Conservation (phyloP, 1,140 invertebrate species). For the Lasioglossum baleicum region DNA sequence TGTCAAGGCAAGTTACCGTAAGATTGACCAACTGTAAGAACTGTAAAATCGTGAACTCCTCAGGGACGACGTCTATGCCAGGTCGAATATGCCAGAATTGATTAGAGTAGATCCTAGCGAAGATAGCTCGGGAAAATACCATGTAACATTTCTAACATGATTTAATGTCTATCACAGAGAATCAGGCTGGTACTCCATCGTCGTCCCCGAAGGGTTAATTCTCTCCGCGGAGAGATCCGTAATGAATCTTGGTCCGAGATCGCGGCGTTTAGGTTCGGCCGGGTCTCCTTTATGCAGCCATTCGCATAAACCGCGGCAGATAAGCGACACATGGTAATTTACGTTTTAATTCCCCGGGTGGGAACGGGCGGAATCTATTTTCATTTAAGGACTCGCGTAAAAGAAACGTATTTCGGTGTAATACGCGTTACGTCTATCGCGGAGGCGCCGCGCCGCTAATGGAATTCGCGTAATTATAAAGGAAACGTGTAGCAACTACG, state of each 20-base stretch:
- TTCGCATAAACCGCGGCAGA: not conserved
- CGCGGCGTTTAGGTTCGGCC: not conserved
- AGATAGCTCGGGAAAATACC: no score
- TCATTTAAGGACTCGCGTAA: not conserved
- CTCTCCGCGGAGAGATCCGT: not conserved
- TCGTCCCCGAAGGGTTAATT: not conserved
- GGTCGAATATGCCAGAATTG: no score
- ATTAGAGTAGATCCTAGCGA: no score
- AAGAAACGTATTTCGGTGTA: constrained; percentile 23
- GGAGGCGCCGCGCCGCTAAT: constrained; percentile 9
- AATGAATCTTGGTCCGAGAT: not conserved
- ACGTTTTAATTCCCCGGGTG: not conserved
- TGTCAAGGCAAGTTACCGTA: constrained; percentile 73
- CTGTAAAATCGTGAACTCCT: no score
- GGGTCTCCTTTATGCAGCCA: not conserved
- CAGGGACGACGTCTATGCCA: no score
- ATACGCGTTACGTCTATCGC: constrained; percentile 14
- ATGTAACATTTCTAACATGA: no score
- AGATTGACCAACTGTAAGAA: no score
- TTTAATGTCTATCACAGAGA: no score
- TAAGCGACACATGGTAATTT: not conserved
- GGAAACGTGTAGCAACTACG: constrained; percentile 10
- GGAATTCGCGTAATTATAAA: constrained; percentile 37
- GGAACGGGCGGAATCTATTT: constrained; percentile 1
- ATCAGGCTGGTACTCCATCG: no score